Percentiles rank a stretch among this genome's conserved stretches.
Evolutionary conservation across 2,888 invertebrate species (phyloP).

Genomic region (Sphinx pinastri): DNA sequence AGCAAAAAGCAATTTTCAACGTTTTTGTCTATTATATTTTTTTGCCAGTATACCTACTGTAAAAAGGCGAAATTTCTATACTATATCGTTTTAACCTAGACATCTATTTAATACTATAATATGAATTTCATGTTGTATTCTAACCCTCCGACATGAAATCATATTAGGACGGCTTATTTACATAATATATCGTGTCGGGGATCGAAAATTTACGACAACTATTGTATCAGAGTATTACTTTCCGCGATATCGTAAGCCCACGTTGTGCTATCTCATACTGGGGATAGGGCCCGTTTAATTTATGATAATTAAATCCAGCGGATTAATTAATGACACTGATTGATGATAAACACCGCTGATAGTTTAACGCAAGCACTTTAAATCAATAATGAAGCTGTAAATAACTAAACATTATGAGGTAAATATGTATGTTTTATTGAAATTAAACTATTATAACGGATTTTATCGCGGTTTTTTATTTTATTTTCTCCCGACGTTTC

Average conservation of each 20-base stretch:
- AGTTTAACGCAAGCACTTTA: not conserved
- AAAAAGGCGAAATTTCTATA: too few species aligned
- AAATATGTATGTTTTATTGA: too few species aligned
- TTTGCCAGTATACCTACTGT: too few species aligned
- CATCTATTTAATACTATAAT: not conserved
- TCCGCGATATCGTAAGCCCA: not conserved
- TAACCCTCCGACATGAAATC: not conserved
- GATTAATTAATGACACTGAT: not conserved
- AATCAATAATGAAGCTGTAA: too few species aligned
- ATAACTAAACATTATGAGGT: too few species aligned
- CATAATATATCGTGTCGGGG: not conserved
- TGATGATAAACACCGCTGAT: not conserved
- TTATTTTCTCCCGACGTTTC: too few species aligned
- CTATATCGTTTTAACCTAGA: too few species aligned
- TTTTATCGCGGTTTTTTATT: too few species aligned
- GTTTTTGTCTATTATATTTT: too few species aligned
- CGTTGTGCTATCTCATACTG: not conserved
- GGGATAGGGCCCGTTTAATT: too few species aligned
- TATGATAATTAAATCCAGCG: not conserved
- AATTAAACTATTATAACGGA: too few species aligned
- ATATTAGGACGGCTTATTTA: not conserved
- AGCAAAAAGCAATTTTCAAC: too few species aligned
- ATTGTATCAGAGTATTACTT: not conserved
- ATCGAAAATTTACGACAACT: not conserved
- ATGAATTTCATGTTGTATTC: not conserved